A percentile compares a stretch with the other conserved stretches of the same genome.
phyloP scores from a whole-genome alignment of 2,113 vertebrate species.

The Apeltes quadracus region DNA sequence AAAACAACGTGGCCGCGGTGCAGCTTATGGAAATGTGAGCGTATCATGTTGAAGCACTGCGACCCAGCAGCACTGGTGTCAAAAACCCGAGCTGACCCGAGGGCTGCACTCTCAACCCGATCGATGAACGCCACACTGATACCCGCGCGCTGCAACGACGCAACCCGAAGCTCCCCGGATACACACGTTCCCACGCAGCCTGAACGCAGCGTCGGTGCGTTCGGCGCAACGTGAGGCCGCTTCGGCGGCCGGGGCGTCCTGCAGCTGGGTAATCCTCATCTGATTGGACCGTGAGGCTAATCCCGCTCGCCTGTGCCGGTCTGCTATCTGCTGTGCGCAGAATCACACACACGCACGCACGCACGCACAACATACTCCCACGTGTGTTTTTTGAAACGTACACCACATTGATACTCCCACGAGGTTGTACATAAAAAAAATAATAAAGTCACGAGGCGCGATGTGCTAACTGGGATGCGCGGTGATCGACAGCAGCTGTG shows the following conservation, averaged over 20 bases:
- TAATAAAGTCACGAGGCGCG: constrained; percentile 47
- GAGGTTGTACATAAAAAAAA: constrained; percentile 45
- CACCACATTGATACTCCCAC: constrained; percentile 51
- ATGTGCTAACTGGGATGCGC: constrained; percentile 37
- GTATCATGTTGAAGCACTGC: too few relatives aligned
- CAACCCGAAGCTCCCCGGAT: background rate
- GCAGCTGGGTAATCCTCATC: constrained; percentile 75
- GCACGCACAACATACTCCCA: constrained; percentile 53
- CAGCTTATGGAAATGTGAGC: too few relatives aligned
- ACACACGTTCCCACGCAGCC: too few relatives aligned
- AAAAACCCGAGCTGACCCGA: constrained; percentile 16
- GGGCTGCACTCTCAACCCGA: constrained; percentile 39
- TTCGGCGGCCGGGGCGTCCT: constrained; percentile 51
- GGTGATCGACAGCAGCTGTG: constrained; percentile 47
- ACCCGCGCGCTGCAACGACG: constrained; percentile 7
- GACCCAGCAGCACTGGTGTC: background rate
- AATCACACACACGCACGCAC: constrained; percentile 11
- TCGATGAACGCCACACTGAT: constrained; percentile 53
- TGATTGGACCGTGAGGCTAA: constrained; percentile 74
- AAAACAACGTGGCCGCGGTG: too few relatives aligned
- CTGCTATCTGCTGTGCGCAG: constrained; percentile 56
- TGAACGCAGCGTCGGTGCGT: constrained; percentile 1
- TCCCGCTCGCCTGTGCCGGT: constrained; percentile 59
- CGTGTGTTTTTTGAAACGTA: constrained; percentile 34
- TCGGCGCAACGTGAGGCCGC: constrained; percentile 69